A percentile compares a stretch with the other conserved stretches of the same genome.
phyloP scores from a whole-genome alignment of 2,797 vertebrate genomes.

The Coccyzus lansbergi region DNA sequence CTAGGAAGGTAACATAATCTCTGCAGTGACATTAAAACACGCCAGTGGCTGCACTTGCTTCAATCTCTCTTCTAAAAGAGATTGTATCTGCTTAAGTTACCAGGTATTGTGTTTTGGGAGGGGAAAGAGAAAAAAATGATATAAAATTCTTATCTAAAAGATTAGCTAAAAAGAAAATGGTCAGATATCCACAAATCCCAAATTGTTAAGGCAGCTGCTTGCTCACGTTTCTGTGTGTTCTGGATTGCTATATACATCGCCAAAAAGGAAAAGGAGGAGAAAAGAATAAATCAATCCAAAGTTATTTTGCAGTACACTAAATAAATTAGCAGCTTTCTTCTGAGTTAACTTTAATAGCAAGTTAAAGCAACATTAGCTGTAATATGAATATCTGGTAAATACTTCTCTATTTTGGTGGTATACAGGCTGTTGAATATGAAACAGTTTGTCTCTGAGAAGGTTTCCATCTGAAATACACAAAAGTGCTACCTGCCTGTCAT shows the following conservation, averaged over 20 bases:
- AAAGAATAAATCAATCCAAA: neutral
- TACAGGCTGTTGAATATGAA: slow-evolving; percentile 62
- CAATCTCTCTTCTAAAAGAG: slow-evolving; percentile 84
- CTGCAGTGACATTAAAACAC: slow-evolving; percentile 90
- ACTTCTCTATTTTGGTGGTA: neutral
- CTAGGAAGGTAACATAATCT: slow-evolving; percentile 91
- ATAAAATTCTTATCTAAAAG: slow-evolving; percentile 88
- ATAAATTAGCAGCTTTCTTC: slow-evolving; percentile 18
- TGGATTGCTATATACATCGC: slow-evolving; percentile 49
- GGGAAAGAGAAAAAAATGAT: slow-evolving; percentile 87
- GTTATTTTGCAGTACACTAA: neutral
- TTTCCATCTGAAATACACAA: slow-evolving; percentile 78
- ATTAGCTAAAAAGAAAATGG: slow-evolving; percentile 74
- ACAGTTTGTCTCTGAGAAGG: slow-evolving; percentile 77
- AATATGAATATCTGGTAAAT: neutral
- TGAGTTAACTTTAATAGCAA: neutral
- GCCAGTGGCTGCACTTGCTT: slow-evolving; percentile 80
- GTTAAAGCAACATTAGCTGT: neutral
- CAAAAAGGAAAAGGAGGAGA: neutral
- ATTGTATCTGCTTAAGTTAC: slow-evolving; percentile 89
- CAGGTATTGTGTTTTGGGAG: slow-evolving; percentile 83
- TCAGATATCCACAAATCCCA: slow-evolving; percentile 85
- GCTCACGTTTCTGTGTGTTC: slow-evolving; percentile 29
- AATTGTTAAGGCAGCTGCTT: slow-evolving; percentile 83
- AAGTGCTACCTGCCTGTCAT: slow-evolving; percentile 79